Base-by-base conservation (phyloP, 2,797 vertebrate genomes). In the Harpagifer antarcticus region DNA sequence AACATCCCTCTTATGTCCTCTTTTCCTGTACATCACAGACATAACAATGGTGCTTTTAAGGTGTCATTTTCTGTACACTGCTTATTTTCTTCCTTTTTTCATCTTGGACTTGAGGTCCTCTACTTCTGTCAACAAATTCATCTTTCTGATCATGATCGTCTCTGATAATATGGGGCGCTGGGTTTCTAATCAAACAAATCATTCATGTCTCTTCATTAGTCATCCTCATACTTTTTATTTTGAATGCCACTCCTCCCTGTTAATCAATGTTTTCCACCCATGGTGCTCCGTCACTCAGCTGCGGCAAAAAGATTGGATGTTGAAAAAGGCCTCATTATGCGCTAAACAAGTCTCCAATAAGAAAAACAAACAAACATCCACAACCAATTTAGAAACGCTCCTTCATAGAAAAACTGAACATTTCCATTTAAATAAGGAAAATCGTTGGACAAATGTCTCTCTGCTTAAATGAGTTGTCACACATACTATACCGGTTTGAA, bases 271-370 rank as follows among this genome's bases (percentile, higher is more conserved):
- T 75, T 76, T 86, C 86, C 83, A 79, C 78, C 84, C 87, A 81
- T 85, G 83, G 81, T 68, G 67, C 81, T 68, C 79, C 92, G 86
- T 90, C 88, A 83, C 65, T 87, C 89, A 78, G 71, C 89, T 75
- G 77, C 70, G 58, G 78, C 82, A 61, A 13, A 52, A 59, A 80
- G 81, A 86, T 78, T 80, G 82, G 76, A 79, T 75, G 77, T 74
- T 76, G 78, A 87, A 89, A 92, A 92, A 86, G 62, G 78, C 71
- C 81, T 91, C 85, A 89, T 89, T 91, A 88, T 83, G 86, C 37
- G 79, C 76, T 66, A 76, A 78, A 84, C 83, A 85, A 63, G 72
- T 76, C 83, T 79, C 65, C 69, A 58, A 55, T 19, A 71, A 49
- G 81, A 84, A 85, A 76, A 78, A 65, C 72, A 69, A 68, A 72